Conservation (phyloP, 2,113 vertebrate genomes). For the Panthera uncia region DNA sequence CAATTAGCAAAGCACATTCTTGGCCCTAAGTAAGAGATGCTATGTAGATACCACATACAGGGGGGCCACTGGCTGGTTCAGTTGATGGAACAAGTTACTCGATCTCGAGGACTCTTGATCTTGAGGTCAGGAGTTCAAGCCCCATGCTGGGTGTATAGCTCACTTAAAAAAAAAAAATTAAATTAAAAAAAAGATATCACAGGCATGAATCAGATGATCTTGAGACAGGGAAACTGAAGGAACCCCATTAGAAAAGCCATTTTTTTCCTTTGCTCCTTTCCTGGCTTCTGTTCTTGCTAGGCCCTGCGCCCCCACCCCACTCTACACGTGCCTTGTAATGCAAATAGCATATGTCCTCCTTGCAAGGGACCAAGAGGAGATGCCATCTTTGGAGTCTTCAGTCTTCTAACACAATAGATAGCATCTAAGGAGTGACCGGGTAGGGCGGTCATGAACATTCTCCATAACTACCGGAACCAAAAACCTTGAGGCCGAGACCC, state of each 20-base stretch:
- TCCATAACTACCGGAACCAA: neutral
- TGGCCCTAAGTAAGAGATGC: neutral
- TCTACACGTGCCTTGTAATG: too few relatives aligned
- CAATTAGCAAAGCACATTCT: neutral
- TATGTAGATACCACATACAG: neutral
- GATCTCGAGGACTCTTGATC: neutral
- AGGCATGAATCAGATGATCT: neutral
- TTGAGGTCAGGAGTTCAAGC: neutral
- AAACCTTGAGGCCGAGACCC: neutral
- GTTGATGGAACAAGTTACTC: neutral
- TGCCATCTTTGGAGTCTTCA: neutral
- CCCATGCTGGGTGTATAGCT: neutral
- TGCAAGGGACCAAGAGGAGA: too few relatives aligned
- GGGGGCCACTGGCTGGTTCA: neutral
- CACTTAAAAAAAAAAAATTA: neutral
- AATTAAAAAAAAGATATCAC: neutral
- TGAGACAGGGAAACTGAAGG: too few relatives aligned
- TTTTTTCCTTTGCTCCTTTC: neutral
- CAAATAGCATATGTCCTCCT: too few relatives aligned
- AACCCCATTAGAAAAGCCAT: neutral
- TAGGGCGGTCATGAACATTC: neutral
- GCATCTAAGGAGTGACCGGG: neutral
- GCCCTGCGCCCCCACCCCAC: too few relatives aligned
- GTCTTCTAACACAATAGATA: neutral
- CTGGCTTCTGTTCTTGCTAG: neutral